Conservation (phyloP, 2,797 vertebrate species). For the Rhinatrema bivittatum region DNA sequence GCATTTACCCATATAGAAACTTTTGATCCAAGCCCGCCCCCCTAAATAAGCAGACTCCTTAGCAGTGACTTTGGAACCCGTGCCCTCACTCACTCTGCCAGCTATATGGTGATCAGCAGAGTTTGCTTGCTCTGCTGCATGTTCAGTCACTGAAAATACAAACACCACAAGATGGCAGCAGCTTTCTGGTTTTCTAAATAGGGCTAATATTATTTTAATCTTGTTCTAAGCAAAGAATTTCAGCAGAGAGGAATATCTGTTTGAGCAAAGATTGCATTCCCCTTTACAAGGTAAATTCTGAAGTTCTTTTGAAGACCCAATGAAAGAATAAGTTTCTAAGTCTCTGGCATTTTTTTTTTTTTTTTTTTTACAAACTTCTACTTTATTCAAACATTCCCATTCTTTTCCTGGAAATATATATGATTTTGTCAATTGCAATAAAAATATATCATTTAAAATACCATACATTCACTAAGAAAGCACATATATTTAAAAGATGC, state of each 20-base stretch:
- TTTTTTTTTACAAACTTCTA: too few species aligned
- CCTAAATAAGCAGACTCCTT: too few species aligned
- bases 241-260: conserved; percentile 32
- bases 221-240: conserved; percentile 25
- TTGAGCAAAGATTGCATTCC: conserved; percentile 17
- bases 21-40: too few species aligned
- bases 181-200: conserved; percentile 25
- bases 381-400: conserved; percentile 12
- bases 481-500: background rate
- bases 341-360: conserved; percentile 11
- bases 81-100: too few species aligned
- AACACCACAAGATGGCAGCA: conserved; percentile 68
- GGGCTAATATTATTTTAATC: conserved; percentile 1
- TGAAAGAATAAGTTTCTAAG: conserved; percentile 3
- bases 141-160: background rate
- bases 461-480: background rate
- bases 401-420: background rate
- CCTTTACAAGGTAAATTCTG: conserved; percentile 6
- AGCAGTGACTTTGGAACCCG: too few species aligned
- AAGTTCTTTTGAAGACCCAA: background rate
- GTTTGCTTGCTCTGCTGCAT: too few species aligned
- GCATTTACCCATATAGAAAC: too few species aligned
- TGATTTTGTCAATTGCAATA: background rate
- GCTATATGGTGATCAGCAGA: too few species aligned
- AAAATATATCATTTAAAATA: conserved; percentile 1